Conservation (phyloP, 2,888 invertebrate genomes). For the Netelia fuscicornis region DNA sequence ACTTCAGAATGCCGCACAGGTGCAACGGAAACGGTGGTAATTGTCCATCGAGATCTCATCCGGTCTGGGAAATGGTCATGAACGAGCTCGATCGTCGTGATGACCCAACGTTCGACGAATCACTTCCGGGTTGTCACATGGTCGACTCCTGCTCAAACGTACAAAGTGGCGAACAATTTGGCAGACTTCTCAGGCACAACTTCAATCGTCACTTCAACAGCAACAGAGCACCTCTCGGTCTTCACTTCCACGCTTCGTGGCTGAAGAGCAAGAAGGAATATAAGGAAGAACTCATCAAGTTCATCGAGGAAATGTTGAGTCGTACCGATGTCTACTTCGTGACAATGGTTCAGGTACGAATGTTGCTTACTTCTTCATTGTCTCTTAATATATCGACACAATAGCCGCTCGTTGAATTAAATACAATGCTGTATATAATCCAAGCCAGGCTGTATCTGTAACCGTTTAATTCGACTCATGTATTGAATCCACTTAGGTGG, state of each 20-base stretch:
- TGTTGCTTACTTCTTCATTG: neutral
- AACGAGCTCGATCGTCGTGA: constrained; percentile 97
- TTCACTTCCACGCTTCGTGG: constrained; percentile 98
- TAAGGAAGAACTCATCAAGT: constrained; percentile 95
- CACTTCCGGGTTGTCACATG: constrained; percentile 97
- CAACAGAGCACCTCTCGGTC: constrained; percentile 96
- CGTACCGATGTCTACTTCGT: constrained; percentile 97
- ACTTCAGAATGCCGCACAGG: constrained; percentile 98
- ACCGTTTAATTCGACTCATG: no score
- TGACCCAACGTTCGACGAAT: constrained; percentile 97
- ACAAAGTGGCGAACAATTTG: constrained; percentile 96
- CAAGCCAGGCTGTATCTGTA: no score
- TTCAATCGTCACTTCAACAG: constrained; percentile 97
- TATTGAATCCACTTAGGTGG: no score
- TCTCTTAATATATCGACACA: no score
- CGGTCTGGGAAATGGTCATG: constrained; percentile 99
- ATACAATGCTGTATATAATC: no score
- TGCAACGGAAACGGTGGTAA: constrained; percentile 97
- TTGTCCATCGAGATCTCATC: constrained; percentile 95
- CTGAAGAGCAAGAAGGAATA: constrained; percentile 97
- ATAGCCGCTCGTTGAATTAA: no score
- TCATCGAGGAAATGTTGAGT: constrained; percentile 96
- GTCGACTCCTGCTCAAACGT: constrained; percentile 98
- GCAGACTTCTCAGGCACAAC: constrained; percentile 95
- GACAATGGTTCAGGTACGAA: constrained; percentile 90